Base-by-base conservation (phyloP, 2,888 invertebrate genomes). In the Drosophila paucipuncta region DNA sequence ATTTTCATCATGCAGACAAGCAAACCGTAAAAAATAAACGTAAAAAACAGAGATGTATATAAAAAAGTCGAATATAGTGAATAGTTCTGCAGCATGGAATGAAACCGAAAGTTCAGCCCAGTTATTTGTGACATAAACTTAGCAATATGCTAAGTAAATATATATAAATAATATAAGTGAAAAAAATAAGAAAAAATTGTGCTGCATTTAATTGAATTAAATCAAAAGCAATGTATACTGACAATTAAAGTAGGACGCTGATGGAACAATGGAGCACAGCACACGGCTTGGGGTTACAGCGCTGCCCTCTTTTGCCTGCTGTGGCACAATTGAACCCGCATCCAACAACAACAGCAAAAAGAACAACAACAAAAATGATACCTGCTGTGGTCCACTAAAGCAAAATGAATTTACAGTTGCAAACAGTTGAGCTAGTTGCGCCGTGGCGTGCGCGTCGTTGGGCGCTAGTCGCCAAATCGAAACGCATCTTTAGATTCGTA, bases 201-300 rank as follows among this genome's bases (percentile, higher is more conserved):
- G 75, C 68, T 60, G 73, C 70, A 84, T 90, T 82, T 88, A 91
- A 91, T 91, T 91, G 84, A 91, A 92, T 91, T 91, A 91, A 90
- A 91, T 91, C 82, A 89, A 78, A 83, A 78, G 67, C 76, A 65
- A 65, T 59, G 65, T 55, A 55, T 49, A 28, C 60, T 52, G 62
- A 47, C 68, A 80, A 83, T 77, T 83, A 76, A 61, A 59, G 68
- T 65, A 52, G 63, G 58, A 49, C 22, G 22, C 62, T 41, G 54
- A 41, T 43, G 47, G 43, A 31, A 28, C 53, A 39, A 49, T 52
- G 52, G 65, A 64, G 50, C 49, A 43, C 11, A 43, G 43, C 5
- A 11, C 52, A 30, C 66, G 49, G 64, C 62, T 39, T 65, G 75
- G 78, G 81, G 81, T 73, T 80, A 73, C 43, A 30, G 73, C 43